A percentile compares a stretch with the other conserved stretches of the same genome.
Evolutionary conservation across 1,140 invertebrate species (phyloP).

Genomic region (Atopsyche davidsoni): DNA sequence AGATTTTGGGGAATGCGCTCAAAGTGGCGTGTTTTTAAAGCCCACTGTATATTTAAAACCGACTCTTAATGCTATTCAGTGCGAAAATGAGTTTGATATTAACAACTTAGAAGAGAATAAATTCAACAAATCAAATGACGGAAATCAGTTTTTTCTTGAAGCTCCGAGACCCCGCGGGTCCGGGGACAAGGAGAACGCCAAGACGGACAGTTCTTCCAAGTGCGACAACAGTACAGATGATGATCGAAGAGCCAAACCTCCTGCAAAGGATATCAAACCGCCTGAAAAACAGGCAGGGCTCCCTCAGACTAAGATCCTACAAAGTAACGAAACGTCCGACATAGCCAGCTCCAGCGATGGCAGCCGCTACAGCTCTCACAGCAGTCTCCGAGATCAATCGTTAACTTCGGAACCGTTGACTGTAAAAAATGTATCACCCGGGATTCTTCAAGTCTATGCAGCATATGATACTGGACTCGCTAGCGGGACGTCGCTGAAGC

Average conservation of each 20-base stretch:
- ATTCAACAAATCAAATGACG: conserved; percentile 11
- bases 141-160: conserved; percentile 26
- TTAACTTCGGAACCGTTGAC: conserved; percentile 24
- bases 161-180: conserved; percentile 7
- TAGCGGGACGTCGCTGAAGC: conserved; percentile 83
- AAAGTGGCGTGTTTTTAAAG: conserved; percentile 38
- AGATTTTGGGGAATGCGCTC: conserved; percentile 41
- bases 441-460: conserved; percentile 81
- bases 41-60: conserved; percentile 41
- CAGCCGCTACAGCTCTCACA: conserved; percentile 24
- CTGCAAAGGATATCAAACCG: conserved; percentile 42
- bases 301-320: conserved; percentile 18
- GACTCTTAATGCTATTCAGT: conserved; percentile 33
- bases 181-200: conserved; percentile 2
- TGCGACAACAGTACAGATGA: conserved; percentile 17
- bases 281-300: conserved; percentile 16
- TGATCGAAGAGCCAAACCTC: conserved; percentile 34
- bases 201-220: conserved; percentile 8
- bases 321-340: conserved; percentile 21
- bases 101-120: conserved; percentile 32
- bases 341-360: conserved; percentile 25
- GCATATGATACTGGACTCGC: conserved; percentile 92
- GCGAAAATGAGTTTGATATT: conserved; percentile 25
- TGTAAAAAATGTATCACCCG: conserved; percentile 36
- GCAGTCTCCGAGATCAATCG: conserved; percentile 24